phyloP scores from a whole-genome alignment of 2,113 vertebrate species.

The Oreocharis arfaki region DNA sequence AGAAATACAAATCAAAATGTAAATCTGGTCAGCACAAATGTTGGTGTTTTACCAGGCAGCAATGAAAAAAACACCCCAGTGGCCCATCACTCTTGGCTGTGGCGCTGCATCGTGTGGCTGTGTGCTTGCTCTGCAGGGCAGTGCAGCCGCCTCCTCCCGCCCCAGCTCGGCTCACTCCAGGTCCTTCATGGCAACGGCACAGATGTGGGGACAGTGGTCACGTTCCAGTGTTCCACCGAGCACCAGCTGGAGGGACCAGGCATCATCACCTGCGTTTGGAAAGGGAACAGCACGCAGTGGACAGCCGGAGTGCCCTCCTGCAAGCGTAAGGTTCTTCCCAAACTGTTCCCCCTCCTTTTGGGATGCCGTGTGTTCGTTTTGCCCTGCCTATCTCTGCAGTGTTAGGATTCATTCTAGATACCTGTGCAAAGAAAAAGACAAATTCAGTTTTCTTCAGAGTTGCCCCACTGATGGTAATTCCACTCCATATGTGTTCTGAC shows the following conservation, averaged over 20 bases:
- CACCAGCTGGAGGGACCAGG: conserved; percentile 77
- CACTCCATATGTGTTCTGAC: background rate
- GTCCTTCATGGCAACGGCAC: conserved; percentile 82
- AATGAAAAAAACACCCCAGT: fast-evolving
- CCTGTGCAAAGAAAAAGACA: background rate
- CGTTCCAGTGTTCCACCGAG: conserved; percentile 78
- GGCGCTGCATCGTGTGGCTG: fast-evolving
- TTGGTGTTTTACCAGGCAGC: background rate
- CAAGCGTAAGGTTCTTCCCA: conserved; percentile 74
- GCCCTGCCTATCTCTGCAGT: background rate
- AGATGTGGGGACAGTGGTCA: conserved; percentile 77
- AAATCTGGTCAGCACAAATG: background rate
- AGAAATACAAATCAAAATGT: background rate
- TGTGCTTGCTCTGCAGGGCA: conserved; percentile 61
- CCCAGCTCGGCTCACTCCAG: conserved; percentile 72
- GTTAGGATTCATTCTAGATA: background rate
- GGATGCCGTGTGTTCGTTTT: fast-evolving
- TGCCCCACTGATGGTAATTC: background rate
- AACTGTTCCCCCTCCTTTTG: background rate
- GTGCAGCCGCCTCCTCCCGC: conserved; percentile 71
- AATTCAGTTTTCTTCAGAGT: background rate
- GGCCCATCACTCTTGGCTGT: background rate
- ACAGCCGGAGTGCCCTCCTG: conserved; percentile 76
- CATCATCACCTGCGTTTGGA: conserved; percentile 76
- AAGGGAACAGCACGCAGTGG: conserved; percentile 76